Base-by-base conservation (phyloP, 2,888 invertebrate species). In the Cheilosia grossa region DNA sequence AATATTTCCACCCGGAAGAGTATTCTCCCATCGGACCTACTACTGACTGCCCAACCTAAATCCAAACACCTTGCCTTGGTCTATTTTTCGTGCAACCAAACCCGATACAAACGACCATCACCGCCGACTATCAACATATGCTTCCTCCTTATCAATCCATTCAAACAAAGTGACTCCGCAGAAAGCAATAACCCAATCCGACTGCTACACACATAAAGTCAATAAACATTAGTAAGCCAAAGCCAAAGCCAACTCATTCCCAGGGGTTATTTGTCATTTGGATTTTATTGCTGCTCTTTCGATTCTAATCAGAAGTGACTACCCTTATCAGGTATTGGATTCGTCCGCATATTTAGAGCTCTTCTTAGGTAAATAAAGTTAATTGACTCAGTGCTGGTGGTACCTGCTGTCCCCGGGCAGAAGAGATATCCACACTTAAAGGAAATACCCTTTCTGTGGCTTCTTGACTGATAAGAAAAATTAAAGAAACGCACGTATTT, bases 251-350 rank as follows among this genome's bases (percentile, higher is more conserved):
- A 79, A 69, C 37, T 69, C 74, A 64, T 74, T 83, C 74, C 80
- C 80, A 42, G 30, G 69, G 74, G 74, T 70, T 83, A 80, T 83
- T 80, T 83, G 80, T 83, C 80, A 80, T 83, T 80, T 42, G 59
- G 64, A 74, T 83, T 83, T 83, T 80, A 83, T 83, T 74, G 49
- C 74, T 53, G 30, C 47, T 69, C 69, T 54, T 80, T 75, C 56
- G 30, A 70, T 74, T 75, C 59, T 75, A 70, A 83, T 83, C 83
- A 80, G 54, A 80, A 75, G 74, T 74, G 80, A 58, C 64, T 74
- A 59, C 56, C 64, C 54, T 74, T 83, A 80, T 83, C 83, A 44
- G 58, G 17, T 40, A 37, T 37, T 58, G 73, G 63, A 74, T 70
- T 80, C 80, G 37, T 37, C 4, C 37, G 58, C 59, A 63, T 69